Percentiles rank a stretch among this genome's conserved stretches.
phyloP scores from a whole-genome alignment of 2,113 vertebrate species.

The Hippolais icterina region DNA sequence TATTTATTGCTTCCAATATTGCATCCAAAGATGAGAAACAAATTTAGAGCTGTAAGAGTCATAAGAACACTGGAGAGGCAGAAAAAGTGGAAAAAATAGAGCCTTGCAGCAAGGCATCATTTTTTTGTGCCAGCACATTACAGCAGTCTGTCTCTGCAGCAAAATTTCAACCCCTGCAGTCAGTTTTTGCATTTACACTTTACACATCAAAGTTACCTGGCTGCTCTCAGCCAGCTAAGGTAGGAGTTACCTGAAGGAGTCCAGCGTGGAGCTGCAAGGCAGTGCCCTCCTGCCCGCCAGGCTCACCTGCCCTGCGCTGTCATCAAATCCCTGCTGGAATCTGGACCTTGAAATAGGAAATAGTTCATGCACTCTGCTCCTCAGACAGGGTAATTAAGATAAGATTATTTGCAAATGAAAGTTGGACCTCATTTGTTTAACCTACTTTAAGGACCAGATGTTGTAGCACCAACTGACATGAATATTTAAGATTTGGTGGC shows the following conservation, averaged over 20 bases:
- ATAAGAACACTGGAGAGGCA: not conserved
- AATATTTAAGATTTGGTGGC: not conserved
- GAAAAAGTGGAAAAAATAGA: not conserved
- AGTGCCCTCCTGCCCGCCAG: not conserved
- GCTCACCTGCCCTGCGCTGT: not conserved
- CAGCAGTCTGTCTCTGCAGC: not conserved
- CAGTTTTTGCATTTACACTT: not conserved
- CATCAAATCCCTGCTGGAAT: not conserved
- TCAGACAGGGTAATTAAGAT: not conserved
- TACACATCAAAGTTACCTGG: not conserved
- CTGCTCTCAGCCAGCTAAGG: not conserved
- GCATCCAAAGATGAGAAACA: not conserved
- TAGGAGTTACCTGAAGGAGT: not conserved
- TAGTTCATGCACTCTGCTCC: not conserved
- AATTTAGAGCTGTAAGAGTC: slow-evolving; percentile 1
- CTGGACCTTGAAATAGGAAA: not conserved
- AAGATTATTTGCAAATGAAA: not conserved
- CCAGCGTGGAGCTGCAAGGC: accelerated
- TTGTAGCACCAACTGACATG: not conserved
- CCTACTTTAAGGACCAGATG: not conserved
- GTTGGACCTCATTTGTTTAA: not conserved
- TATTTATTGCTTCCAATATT: slow-evolving; percentile 10
- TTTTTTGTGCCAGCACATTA: not conserved
- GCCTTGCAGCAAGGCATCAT: not conserved
- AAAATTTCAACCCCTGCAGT: not conserved